Conservation (phyloP, 2,797 vertebrate genomes). For the Falco biarmicus region DNA sequence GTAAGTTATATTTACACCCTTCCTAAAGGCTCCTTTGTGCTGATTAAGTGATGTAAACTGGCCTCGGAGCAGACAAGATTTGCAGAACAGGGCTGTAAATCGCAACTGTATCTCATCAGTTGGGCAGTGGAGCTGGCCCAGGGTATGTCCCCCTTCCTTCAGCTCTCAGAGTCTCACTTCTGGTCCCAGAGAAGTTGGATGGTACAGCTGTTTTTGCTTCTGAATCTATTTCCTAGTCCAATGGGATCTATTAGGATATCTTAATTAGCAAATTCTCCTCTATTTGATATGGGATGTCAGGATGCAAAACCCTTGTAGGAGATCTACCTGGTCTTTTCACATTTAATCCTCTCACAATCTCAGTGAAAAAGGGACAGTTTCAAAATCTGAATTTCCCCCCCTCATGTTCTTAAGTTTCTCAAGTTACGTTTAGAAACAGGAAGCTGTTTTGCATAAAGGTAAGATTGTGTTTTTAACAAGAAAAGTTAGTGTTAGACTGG, state of each 20-base stretch:
- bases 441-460: slow-evolving; percentile 69
- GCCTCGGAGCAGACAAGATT: not conserved
- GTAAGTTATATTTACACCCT: not conserved
- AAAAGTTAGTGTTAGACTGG: slow-evolving; percentile 79
- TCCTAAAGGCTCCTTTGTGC: not conserved
- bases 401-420: not conserved
- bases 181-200: not conserved
- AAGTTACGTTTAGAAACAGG: slow-evolving; percentile 63
- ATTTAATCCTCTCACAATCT: not conserved
- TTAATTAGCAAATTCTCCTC: not conserved
- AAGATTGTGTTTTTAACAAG: slow-evolving; percentile 60
- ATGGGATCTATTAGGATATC: not conserved
- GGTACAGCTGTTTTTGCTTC: not conserved
- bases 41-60: not conserved
- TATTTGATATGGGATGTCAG: not conserved
- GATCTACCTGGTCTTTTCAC: not conserved
- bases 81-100: not conserved
- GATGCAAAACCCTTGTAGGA: not conserved
- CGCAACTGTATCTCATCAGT: not conserved
- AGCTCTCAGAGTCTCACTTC: not conserved
- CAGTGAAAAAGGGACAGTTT: not conserved
- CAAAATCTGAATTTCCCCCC: not conserved
- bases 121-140: accelerated
- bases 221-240: not conserved
- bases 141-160: not conserved